phyloP scores from a whole-genome alignment of 2,888 invertebrate genomes.

The Drosophila neoperkinsi region DNA sequence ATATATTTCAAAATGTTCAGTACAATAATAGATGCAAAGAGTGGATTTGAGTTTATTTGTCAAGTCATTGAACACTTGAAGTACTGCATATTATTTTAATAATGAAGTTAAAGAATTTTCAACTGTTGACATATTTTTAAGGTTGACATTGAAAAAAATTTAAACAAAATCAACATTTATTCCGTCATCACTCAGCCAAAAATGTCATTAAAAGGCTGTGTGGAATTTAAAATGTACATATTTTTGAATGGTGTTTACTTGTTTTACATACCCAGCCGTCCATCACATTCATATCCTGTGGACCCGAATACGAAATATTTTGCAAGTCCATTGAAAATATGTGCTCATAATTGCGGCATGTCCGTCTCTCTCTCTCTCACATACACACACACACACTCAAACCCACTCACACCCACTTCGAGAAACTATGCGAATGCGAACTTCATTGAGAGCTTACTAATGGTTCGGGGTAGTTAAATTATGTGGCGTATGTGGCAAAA shows the following conservation, averaged over 20 bases:
- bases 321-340: conserved; percentile 54
- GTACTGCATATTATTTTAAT: not conserved
- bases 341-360: conserved; percentile 59
- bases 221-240: conserved; percentile 8
- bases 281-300: conserved; percentile 10
- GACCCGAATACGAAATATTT: conserved; percentile 34
- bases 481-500: conserved; percentile 9
- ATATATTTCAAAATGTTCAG: not conserved
- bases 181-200: not conserved
- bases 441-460: conserved; percentile 30
- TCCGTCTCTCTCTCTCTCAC: not conserved
- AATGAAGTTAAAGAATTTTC: not conserved
- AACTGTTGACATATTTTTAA: not conserved
- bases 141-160: not conserved
- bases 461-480: conserved; percentile 22
- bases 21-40: not conserved
- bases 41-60: conserved; percentile 1
- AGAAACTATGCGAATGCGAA: conserved; percentile 19
- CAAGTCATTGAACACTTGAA: conserved; percentile 5
- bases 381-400: not conserved
- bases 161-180: conserved; percentile 2
- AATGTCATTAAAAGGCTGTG: not conserved
- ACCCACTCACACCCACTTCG: conserved; percentile 1
- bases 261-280: conserved; percentile 34
- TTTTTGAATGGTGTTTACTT: conserved; percentile 30